Evolutionary conservation across 2,113 vertebrate species (phyloP).

Genomic region (Oncorhynchus nerka): DNA sequence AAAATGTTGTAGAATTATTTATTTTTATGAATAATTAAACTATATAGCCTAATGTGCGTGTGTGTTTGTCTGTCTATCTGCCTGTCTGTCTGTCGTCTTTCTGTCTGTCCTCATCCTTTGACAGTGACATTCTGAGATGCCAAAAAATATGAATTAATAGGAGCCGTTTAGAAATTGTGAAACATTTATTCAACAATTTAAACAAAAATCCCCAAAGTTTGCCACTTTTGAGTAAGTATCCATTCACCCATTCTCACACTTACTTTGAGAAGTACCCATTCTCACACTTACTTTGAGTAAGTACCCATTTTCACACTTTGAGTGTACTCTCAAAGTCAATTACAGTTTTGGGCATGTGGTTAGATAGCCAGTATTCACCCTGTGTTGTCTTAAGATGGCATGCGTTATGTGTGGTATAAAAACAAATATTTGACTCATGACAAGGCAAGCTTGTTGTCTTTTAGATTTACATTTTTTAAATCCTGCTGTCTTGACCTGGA

Average conservation of each 20-base stretch:
- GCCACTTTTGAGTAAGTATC: background rate
- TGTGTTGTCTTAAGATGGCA: background rate
- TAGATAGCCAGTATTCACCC: background rate
- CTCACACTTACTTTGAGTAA: too few species aligned
- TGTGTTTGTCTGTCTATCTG: background rate
- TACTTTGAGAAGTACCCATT: background rate
- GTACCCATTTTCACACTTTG: background rate
- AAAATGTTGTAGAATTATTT: background rate
- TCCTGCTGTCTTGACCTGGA: background rate
- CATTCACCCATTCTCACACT: background rate
- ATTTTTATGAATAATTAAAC: too few species aligned
- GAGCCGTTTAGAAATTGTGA: background rate
- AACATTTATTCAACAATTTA: conserved; percentile 6
- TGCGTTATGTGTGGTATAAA: background rate
- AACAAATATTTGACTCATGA: background rate
- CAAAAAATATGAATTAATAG: background rate
- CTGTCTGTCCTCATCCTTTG: background rate
- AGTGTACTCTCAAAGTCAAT: background rate
- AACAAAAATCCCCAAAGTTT: background rate
- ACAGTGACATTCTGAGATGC: background rate
- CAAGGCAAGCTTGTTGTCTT: background rate
- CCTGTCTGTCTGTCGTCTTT: background rate
- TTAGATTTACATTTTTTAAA: background rate
- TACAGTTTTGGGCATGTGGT: background rate
- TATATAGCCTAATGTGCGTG: background rate